Conservation (phyloP, 2,113 vertebrate genomes). For the Chrysochloris asiatica region DNA sequence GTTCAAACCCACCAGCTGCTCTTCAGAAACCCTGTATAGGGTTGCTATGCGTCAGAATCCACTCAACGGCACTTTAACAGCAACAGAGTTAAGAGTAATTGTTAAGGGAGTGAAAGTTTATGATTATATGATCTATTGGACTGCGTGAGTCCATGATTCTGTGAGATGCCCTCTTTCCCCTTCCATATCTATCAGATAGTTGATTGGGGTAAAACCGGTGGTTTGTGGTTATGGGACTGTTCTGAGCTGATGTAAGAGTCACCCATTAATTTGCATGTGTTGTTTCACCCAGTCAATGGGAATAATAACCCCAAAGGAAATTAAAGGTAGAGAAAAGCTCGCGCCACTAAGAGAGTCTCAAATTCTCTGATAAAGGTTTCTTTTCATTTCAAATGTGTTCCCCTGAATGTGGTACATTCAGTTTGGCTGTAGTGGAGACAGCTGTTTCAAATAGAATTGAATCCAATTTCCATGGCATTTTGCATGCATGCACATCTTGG, state of each 20-base stretch:
- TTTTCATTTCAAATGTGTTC: conserved; percentile 57
- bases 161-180: not conserved
- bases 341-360: not conserved
- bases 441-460: conserved; percentile 75
- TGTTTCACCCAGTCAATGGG: not conserved
- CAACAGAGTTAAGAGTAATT: not conserved
- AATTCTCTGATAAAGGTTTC: conserved; percentile 26
- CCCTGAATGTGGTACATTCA: conserved; percentile 59
- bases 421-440: conserved; percentile 72
- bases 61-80: too few relatives aligned
- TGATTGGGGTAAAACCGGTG: not conserved
- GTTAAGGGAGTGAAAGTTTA: not conserved
- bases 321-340: not conserved
- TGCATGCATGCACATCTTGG: conserved; percentile 72
- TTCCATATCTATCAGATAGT: not conserved
- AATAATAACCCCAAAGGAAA: not conserved
- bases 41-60: too few relatives aligned
- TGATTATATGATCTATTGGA: not conserved
- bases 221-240: not conserved
- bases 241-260: not conserved
- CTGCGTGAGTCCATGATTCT: not conserved
- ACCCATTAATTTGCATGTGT: not conserved
- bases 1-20: too few relatives aligned
- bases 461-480: conserved; percentile 79
- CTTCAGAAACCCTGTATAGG: too few relatives aligned